These are phyloP conservation scores for Emmelina monodactyla DNA, from an alignment of 2,888 invertebrate genomes.

Conservation along the genomic window DNA sequence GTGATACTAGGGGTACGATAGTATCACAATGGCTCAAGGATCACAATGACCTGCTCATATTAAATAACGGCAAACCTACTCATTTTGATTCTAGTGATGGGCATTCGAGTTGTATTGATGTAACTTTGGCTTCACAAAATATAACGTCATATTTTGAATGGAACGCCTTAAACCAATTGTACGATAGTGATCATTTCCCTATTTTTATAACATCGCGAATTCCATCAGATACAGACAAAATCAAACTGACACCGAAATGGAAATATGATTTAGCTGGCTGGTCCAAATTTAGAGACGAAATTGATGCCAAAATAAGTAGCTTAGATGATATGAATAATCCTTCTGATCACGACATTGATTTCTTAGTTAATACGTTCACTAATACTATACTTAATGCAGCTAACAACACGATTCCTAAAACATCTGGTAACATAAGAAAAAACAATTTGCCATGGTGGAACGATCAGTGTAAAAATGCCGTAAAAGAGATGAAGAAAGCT, in stretches of 20 bases:
- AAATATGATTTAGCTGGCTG: constrained; percentile 7
- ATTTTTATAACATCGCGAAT: constrained; percentile 6
- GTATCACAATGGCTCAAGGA: constrained; percentile 7
- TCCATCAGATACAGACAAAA: neutral
- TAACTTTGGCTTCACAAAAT: constrained; percentile 13
- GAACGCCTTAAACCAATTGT: constrained; percentile 13
- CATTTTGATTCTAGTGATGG: constrained; percentile 10
- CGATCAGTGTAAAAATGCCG: constrained; percentile 3
- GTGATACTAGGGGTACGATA: constrained; percentile 10
- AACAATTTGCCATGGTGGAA: constrained; percentile 4
- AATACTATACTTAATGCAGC: neutral
- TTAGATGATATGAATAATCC: neutral
- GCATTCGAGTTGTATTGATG: constrained; percentile 9
- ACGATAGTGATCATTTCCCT: constrained; percentile 14
- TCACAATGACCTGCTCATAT: constrained; percentile 2
- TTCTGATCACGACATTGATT: neutral
- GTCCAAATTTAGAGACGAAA: constrained; percentile 3
- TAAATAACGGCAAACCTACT: constrained; percentile 9
- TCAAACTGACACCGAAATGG: constrained; percentile 4
- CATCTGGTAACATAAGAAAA: neutral
- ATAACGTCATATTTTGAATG: constrained; percentile 15
- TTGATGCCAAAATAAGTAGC: constrained; percentile 3
- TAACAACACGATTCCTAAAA: neutral
- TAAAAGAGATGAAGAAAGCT: constrained; percentile 5
- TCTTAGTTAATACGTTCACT: neutral